Base-by-base conservation (phyloP, 1,140 invertebrate species). In the Belonocnema kinseyi region DNA sequence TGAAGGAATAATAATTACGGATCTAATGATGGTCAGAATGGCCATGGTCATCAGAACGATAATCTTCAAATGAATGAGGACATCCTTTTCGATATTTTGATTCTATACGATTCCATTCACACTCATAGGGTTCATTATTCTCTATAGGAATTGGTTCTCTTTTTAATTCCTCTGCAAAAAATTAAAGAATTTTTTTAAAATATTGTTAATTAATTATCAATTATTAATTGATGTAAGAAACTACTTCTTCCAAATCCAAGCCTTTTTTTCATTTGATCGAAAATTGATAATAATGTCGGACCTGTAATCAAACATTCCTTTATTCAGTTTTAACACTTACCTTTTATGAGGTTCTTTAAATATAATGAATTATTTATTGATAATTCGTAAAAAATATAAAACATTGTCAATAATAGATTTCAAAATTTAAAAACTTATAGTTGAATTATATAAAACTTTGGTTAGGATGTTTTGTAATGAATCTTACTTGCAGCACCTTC, bases 161-260 rank as follows among this genome's bases (percentile, higher is more conserved):
- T 7, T n/a, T 40, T 66, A 40, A 16, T 66, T 40, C 61, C 46
- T 40, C 26, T 66, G n/a, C 53, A 56, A 26, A 40, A 21, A 40
- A 5, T 26, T 54, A 40, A 54, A 26, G 46, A 33, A 56, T 56
- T 66, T n/a, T n/a, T 66, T 40, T 61, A 19, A 21, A 6, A 10
- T 26, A 13, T 61, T 61, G 14, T 40, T 40, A 16, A 33, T 4
- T 16, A 61, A 61, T 33, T 5, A 33, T 33, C 7, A 3, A 33
- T 61, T 61, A n/a, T 53, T 53, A 80, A 82, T 21, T 5, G 10
- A 5, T 33, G 6, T 19, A 61, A 26, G 40, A 61, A 6, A 16
- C 16, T 66, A 66, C 61, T 26, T 40, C 16, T 66, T n/a, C 14
- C 33, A n/a, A 46, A 8, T 66, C 61, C 61, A 8, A 66, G 33